These are phyloP conservation scores for Drosophila funebris DNA, from an alignment of 1,140 invertebrate genomes.

Conservation along the genomic window DNA sequence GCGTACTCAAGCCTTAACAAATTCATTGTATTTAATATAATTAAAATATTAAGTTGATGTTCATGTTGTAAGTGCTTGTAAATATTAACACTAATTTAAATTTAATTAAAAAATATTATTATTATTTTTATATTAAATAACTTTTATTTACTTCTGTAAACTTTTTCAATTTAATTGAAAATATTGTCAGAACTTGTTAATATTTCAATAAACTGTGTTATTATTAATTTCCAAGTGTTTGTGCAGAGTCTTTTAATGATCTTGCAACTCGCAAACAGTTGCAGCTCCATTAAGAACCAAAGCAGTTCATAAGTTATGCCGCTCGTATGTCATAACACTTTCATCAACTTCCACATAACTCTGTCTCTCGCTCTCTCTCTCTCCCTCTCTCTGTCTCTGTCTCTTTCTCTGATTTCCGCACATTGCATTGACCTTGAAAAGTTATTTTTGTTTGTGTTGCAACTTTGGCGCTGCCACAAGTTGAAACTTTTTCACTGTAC, in stretches of 20 bases:
- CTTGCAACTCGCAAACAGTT: neutral
- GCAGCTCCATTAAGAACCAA: neutral
- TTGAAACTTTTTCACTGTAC: slow-evolving; percentile 17
- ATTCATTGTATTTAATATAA: too few species aligned
- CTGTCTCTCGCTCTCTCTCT: neutral
- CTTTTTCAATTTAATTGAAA: too few species aligned
- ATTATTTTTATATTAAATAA: too few species aligned
- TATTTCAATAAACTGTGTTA: too few species aligned
- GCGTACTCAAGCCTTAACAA: neutral
- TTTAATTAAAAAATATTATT: too few species aligned
- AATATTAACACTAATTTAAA: too few species aligned
- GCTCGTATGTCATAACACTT: slow-evolving; percentile 6
- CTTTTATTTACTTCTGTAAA: too few species aligned
- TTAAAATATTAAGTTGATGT: too few species aligned
- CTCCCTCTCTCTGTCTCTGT: neutral
- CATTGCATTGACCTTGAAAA: slow-evolving; percentile 54
- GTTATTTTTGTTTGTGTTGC: slow-evolving; percentile 17
- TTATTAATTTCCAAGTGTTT: too few species aligned
- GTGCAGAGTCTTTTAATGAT: too few species aligned
- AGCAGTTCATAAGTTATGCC: neutral
- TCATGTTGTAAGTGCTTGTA: too few species aligned
- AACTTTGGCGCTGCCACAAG: slow-evolving; percentile 36
- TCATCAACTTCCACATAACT: slow-evolving; percentile 1
- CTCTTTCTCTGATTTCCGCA: neutral
- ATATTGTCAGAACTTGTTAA: too few species aligned